Percentiles rank a stretch among this genome's conserved stretches.
Conservation (phyloP, 92 coral and sea anemone genomes). For the Chrysogorgia sp. region DNA sequence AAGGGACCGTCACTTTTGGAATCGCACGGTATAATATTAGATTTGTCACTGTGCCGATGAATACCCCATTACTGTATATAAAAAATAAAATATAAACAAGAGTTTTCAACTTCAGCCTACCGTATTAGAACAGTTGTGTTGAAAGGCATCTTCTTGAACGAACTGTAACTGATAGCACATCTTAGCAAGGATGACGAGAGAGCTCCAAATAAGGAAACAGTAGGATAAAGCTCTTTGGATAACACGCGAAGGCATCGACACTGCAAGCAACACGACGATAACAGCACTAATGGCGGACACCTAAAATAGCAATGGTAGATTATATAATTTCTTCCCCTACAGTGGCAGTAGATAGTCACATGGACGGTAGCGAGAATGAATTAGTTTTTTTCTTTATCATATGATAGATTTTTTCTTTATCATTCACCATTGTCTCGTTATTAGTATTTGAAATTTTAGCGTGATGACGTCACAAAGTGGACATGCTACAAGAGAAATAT, state of each 20-base stretch:
- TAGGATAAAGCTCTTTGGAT: slow-evolving; percentile 90
- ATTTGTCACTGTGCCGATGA: too few relatives aligned
- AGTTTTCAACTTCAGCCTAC: slow-evolving; percentile 44
- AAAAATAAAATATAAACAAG: not conserved
- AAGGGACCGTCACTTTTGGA: too few relatives aligned
- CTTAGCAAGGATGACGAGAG: slow-evolving; percentile 88
- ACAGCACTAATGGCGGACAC: slow-evolving; percentile 96
- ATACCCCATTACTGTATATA: too few relatives aligned
- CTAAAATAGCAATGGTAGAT: slow-evolving; percentile 37
- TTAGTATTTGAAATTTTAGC: too few relatives aligned
- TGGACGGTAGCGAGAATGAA: not conserved
- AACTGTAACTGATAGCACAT: slow-evolving; percentile 94
- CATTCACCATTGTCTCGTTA: too few relatives aligned
- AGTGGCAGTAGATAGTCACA: not conserved
- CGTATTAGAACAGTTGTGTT: slow-evolving; percentile 95
- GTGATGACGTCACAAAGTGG: too few relatives aligned
- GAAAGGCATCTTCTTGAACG: slow-evolving; percentile 96
- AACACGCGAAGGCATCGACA: slow-evolving; percentile 93
- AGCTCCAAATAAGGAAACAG: slow-evolving; percentile 97
- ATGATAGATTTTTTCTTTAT: too few relatives aligned
- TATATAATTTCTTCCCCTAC: not conserved
- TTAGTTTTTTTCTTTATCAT: not conserved
- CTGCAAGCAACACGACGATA: slow-evolving; percentile 84
- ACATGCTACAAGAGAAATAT: too few relatives aligned
- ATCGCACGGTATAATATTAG: too few relatives aligned